Conservation (phyloP, 2,113 vertebrate species). For the Hippocampus guttulatus region DNA sequence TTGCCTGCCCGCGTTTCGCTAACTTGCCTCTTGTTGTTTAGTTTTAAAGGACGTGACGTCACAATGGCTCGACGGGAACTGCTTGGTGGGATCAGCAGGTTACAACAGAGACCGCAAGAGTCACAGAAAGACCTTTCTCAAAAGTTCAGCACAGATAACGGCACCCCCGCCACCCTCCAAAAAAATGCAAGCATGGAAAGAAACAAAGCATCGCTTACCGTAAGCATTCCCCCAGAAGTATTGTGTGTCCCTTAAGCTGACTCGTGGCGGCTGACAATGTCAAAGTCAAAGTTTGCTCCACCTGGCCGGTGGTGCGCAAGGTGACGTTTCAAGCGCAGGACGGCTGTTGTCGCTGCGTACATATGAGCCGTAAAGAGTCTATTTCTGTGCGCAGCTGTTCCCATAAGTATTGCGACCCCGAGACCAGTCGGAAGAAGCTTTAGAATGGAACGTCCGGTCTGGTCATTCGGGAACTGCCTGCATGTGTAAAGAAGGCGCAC, state of each 20-base stretch:
- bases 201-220: too few relatives aligned
- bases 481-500: neutral
- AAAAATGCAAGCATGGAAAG: too few relatives aligned
- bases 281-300: neutral
- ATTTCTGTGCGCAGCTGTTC: conserved; percentile 29
- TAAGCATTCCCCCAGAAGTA: too few relatives aligned
- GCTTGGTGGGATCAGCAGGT: too few relatives aligned
- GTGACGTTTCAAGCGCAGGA: neutral
- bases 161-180: too few relatives aligned
- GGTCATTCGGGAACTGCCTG: too few relatives aligned
- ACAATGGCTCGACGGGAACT: too few relatives aligned
- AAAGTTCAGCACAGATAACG: too few relatives aligned
- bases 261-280: neutral
- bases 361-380: conserved; percentile 28
- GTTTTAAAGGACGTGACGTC: neutral
- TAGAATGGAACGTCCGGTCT: neutral
- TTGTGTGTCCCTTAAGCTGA: neutral
- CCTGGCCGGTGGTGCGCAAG: neutral
- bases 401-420: neutral
- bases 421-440: neutral
- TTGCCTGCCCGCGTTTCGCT: neutral
- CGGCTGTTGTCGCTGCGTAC: neutral
- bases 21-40: neutral
- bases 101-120: too few relatives aligned
- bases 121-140: too few relatives aligned